Evolutionary conservation across 2,113 vertebrate species (phyloP), one percentile per base, ranked within the genome.

Genomic region (Phaethon lepturus): DNA sequence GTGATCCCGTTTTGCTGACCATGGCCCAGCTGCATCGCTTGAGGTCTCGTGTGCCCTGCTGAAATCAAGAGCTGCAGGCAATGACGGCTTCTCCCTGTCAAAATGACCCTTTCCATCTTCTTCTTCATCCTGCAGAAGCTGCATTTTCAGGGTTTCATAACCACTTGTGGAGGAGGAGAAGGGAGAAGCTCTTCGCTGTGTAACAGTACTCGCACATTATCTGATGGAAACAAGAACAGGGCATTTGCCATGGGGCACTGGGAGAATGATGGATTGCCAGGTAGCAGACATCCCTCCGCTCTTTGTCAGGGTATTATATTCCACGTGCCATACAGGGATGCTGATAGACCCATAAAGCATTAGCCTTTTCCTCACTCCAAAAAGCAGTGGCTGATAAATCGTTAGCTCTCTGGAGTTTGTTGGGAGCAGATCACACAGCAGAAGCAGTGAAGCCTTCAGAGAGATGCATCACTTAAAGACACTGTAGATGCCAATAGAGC

Each of bases 371-470:
- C 88, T 95, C 95, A 94, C 90, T 90, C 92, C 60, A 69, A 94
- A 90, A 96, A 86, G 90, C 86, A 88, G 59, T 58, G 53, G 71
- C 78, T 94, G 88, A 96, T 94, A 96, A 95, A 95, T 96, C 88
- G 86, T 67, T 38, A 2, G 5, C 85, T 66, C 75, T 82, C 81
- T 25, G 78, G 55, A 82, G 85, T 72, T 95, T 79, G 59, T 73
- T 91, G 66, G 85, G 82, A 95, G 55, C 90, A 67, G 71, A 73
- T 76, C 90, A 86, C 50, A 76, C 50, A 77, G 88, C 59, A 91
- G 87, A 82, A 93, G 85, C 85, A 95, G 74, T 2, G 4, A 68
- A 93, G 90, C 81, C 93, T 90, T 95, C 66, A 66, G 81, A 93
- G 67, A 73, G 73, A 85, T 64, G 40, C 58, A 85, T 92, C 88